Conservation (phyloP, 1,140 invertebrate species). For the Rhagoletis pomonella region DNA sequence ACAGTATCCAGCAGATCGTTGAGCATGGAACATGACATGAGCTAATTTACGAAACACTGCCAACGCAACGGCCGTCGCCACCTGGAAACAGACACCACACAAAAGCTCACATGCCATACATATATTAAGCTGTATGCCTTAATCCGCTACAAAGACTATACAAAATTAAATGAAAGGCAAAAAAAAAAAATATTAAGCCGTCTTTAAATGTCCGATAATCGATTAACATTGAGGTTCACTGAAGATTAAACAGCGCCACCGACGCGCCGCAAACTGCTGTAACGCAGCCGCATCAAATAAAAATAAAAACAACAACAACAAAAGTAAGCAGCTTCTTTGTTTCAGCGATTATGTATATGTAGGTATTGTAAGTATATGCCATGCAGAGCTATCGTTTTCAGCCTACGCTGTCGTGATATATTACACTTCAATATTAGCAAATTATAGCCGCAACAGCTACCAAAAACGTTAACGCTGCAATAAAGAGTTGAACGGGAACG, state of each 20-base stretch:
- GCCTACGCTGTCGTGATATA: slow-evolving; percentile 6
- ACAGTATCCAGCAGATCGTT: slow-evolving; percentile 48
- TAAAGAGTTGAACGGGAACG: neutral
- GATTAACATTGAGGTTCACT: slow-evolving; percentile 19
- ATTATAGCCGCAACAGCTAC: slow-evolving; percentile 28
- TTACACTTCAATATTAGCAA: slow-evolving; percentile 26
- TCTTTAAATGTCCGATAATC: slow-evolving; percentile 51
- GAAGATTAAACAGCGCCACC: slow-evolving; percentile 50
- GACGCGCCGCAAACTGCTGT: neutral
- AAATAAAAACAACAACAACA: neutral
- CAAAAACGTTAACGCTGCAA: neutral
- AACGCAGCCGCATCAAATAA: neutral
- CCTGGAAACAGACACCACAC: neutral
- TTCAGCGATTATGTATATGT: neutral
- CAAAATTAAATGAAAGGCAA: neutral
- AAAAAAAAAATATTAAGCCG: slow-evolving; percentile 21
- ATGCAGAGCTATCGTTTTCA: neutral
- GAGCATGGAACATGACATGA: slow-evolving; percentile 40
- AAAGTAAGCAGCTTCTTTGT: neutral
- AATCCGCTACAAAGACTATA: slow-evolving; percentile 19
- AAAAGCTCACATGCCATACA: neutral
- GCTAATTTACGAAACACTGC: slow-evolving; percentile 49
- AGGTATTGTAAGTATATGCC: neutral
- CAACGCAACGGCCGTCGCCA: neutral
- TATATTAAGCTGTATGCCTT: neutral